Evolutionary conservation across 2,113 vertebrate genomes (phyloP), one percentile per base, ranked within the genome.

Genomic region (Malurus elegans): DNA sequence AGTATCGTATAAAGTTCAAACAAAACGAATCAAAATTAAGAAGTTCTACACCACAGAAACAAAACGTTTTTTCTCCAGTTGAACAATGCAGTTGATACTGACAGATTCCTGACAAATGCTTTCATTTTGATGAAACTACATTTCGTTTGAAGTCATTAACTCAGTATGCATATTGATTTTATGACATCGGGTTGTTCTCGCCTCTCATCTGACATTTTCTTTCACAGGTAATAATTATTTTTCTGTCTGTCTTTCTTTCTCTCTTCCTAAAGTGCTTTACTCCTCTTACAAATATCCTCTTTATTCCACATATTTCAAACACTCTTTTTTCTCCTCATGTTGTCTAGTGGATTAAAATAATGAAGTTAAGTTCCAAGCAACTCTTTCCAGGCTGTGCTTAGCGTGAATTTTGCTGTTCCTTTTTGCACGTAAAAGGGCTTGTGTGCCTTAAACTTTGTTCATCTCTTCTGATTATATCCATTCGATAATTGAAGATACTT

Each of bases 61-160:
- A 75, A 91, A 84, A 24, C 0, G 0, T 11, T 91, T 82, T 89
- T 87, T 65, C 14, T 61, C 32, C 42, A 57, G 26, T 42, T 60
- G 62, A 94, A 84, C 48, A 74, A 28, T 40, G 18, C 23, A 21
- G 50, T 54, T 79, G 42, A 51, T 80, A 36, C 67, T 66, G 82
- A 92, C 69, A 92, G 26, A 80, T 69, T 76, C 70, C 67, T 90
- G 86, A 92, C 0, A 9, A 92, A 64, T 69, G 28, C 56, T 90
- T 92, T 94, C 38, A 86, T 73, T 92, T 66, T 92, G 79, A 90
- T 90, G 74, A 90, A 93, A 69, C 54, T 44, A 61, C n/a, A 32
- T 61, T 95, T 95, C 0, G 0, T 88, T 88, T 93, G 40, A 92
- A 93, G 67, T 81, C 64, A 89, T 94, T 80, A 74, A 79, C 80